Base-by-base conservation (phyloP, 2,888 invertebrate species). In the Cosmopolites sordidus region DNA sequence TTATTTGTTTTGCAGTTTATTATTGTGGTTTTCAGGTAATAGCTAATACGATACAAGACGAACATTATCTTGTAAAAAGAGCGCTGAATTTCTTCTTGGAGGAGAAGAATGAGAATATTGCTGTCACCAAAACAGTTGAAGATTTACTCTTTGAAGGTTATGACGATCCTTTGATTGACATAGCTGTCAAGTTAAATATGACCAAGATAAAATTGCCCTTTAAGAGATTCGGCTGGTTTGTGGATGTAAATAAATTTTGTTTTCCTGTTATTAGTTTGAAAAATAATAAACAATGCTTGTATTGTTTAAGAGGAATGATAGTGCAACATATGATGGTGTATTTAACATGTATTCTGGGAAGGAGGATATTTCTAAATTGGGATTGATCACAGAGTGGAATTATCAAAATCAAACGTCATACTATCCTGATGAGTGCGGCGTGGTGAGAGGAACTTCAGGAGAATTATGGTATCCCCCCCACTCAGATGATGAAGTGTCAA, bases 171-270 rank as follows among this genome's bases (percentile, higher is more conserved):
- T 66, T 92, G 8, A 73, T 93, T 40, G 69, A 79, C 60, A 62
- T 86, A 56, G 78, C 79, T 37, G 49, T 74, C 38, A 69, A 78
- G 62, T 60, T 86, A 33, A 72, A 84, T 59, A 65, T 82, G 16
- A 72, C 79, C 0, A 61, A 61, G 8, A 56, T 81, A 9, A 60
- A 74, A 1, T 79, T 90, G 61, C 89, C 89, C 0, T 87, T 79
- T 63, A 83, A 81, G 27, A 86, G 81, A 65, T 93, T 95, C 72
- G 94, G 88, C 8, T 92, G 92, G 89, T 89, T 94, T 69, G 86
- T 84, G 67, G 74, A 73, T 48, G 89, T 89, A 71, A 80, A 83
- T 78, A 58, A 12, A 16, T 22, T n/a, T 11, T 43, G 3, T 12
- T 27, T 27, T 9, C 27, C 27, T 9, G 9, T 27, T n/a, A n/a